Evolutionary conservation across 2,113 vertebrate species (phyloP).

Genomic region (Scomber japonicus): DNA sequence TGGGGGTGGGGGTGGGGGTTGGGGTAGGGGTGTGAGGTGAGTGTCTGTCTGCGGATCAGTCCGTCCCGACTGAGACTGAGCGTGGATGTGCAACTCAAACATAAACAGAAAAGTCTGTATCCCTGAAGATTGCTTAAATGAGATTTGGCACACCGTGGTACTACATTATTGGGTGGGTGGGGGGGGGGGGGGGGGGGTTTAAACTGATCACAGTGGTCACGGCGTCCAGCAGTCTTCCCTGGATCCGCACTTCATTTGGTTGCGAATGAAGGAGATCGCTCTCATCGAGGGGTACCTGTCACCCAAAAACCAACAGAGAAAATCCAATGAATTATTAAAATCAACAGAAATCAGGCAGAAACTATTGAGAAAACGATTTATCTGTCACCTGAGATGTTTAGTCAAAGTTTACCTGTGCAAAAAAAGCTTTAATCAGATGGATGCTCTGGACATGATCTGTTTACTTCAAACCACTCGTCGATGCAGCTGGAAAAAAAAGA

Average conservation of each 20-base stretch:
- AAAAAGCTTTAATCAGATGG: constrained; percentile 91
- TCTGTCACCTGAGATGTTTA: not conserved
- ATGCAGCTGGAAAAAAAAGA: constrained; percentile 88
- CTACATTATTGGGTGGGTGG: constrained; percentile 53
- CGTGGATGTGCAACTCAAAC: constrained; percentile 60
- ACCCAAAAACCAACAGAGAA: constrained; percentile 15
- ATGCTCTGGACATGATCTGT: constrained; percentile 97
- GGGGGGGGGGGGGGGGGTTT: not conserved
- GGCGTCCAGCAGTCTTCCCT: constrained; percentile 64
- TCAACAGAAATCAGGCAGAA: not conserved
- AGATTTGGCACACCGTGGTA: constrained; percentile 81
- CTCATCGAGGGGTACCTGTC: constrained; percentile 52
- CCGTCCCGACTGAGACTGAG: constrained; percentile 21
- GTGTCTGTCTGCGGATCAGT: not conserved
- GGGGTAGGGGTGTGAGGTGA: constrained; percentile 11
- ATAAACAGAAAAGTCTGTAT: constrained; percentile 67
- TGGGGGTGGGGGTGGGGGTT: not conserved
- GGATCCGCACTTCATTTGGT: constrained; percentile 30
- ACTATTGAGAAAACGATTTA: not conserved
- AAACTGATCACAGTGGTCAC: constrained; percentile 70
- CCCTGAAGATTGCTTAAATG: constrained; percentile 81
- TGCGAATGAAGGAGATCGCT: constrained; percentile 16
- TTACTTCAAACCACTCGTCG: constrained; percentile 98
- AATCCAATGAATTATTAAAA: not conserved
- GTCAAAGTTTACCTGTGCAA: constrained; percentile 76